Percentiles rank a stretch among this genome's conserved stretches.
Evolutionary conservation across 1,140 invertebrate species (phyloP).

Genomic region (Caerostris darwini): DNA sequence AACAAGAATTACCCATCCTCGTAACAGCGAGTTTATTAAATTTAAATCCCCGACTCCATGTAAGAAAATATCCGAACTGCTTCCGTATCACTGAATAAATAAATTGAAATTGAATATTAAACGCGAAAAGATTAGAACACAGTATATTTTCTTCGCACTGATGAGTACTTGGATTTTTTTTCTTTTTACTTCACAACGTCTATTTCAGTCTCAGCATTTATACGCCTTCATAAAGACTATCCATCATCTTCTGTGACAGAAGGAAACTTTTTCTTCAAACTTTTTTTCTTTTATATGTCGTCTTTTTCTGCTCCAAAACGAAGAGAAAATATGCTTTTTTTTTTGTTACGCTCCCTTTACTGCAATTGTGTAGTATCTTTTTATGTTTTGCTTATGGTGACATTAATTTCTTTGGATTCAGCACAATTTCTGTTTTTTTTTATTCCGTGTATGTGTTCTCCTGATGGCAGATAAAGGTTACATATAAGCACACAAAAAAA

Average conservation of each 20-base stretch:
- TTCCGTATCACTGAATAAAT: no score
- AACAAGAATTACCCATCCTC: no score
- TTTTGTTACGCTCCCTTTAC: slow-evolving; percentile 40
- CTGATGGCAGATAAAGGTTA: neutral
- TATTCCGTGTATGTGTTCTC: neutral
- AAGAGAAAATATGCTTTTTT: slow-evolving; percentile 33
- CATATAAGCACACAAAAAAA: no score
- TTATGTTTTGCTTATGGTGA: neutral
- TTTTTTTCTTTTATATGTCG: neutral
- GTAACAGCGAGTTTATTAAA: no score
- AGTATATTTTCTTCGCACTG: no score
- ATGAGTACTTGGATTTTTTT: neutral
- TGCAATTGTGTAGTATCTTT: neutral
- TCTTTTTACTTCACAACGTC: neutral
- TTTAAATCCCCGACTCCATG: no score
- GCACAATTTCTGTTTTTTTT: neutral
- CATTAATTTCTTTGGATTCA: slow-evolving; percentile 28
- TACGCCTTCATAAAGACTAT: neutral
- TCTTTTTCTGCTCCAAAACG: neutral
- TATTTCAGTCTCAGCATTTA: slow-evolving; percentile 3
- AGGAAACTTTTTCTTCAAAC: neutral
- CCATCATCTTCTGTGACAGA: neutral
- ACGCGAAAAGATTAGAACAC: no score
- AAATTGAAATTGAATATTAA: no score
- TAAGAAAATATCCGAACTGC: no score